Evolutionary conservation across 2,888 invertebrate genomes (phyloP).

Genomic region (Lampropteryx suffumata): DNA sequence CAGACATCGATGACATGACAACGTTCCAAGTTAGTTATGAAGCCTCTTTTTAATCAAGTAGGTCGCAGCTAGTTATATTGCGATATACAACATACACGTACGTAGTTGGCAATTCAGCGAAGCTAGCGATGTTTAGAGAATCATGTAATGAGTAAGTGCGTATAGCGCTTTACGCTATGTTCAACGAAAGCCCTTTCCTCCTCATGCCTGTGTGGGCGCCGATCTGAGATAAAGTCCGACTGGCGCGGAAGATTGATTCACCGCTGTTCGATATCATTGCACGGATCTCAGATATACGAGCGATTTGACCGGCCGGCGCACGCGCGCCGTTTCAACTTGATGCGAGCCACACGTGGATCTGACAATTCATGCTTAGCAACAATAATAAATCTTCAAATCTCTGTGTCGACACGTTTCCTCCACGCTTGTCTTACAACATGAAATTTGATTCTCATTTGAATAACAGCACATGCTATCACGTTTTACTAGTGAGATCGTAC

Average conservation of each 20-base stretch:
- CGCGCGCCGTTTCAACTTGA: slow-evolving; percentile 57
- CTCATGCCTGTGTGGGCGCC: slow-evolving; percentile 54
- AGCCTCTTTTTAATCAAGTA: slow-evolving; percentile 63
- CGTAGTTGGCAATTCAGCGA: slow-evolving; percentile 37
- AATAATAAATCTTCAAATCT: slow-evolving; percentile 67
- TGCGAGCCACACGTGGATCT: slow-evolving; percentile 50
- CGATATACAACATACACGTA: slow-evolving; percentile 41
- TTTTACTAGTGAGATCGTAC: slow-evolving; percentile 57
- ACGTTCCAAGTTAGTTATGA: slow-evolving; percentile 46
- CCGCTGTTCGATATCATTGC: slow-evolving; percentile 64
- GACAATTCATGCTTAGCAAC: slow-evolving; percentile 60
- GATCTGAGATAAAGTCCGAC: slow-evolving; percentile 67
- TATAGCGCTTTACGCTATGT: slow-evolving; percentile 46
- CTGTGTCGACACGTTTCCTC: slow-evolving; percentile 60
- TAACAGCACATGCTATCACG: slow-evolving; percentile 60
- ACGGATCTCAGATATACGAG: slow-evolving; percentile 64
- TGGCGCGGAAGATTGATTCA: slow-evolving; percentile 75
- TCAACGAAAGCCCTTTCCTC: slow-evolving; percentile 54
- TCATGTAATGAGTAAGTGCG: neutral
- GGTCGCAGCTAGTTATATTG: no score
- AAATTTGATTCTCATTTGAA: slow-evolving; percentile 69
- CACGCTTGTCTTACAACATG: slow-evolving; percentile 53
- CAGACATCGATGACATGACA: slow-evolving; percentile 55
- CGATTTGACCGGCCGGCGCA: slow-evolving; percentile 56
- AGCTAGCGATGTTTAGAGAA: slow-evolving; percentile 7